Evolutionary conservation across 2,888 invertebrate species (phyloP), one percentile per base, ranked within the genome.

Genomic region (Lordiphosa fenestrarum): DNA sequence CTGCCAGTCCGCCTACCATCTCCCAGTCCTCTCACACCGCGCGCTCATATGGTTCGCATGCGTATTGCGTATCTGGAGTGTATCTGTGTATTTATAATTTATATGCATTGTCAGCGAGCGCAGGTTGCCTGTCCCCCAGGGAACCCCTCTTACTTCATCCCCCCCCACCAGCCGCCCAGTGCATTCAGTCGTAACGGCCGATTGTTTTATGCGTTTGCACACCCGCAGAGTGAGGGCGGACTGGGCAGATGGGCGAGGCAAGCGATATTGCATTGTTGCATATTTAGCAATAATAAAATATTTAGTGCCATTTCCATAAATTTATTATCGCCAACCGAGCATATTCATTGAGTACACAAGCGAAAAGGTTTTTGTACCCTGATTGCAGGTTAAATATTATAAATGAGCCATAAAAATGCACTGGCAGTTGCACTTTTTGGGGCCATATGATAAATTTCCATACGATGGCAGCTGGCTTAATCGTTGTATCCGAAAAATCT

Each of bases 211-310:
- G 65, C 73, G 67, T 53, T 57, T 56, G 56, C 71, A 59, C 66
- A 64, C 37, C 35, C 36, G 21, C 47, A 36, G 25, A 38, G 55
- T 5, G 15, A 19, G 3, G 19, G 19, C 3, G 19, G 19, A 3
- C 2, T 4, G 6, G 30, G 15, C n/a, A 15, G 30, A 13, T 37
- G 12, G 21, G 25, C 19, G 23, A 15, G 12, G 38, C 46, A 42
- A 25, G 50, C 53, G 36, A 62, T 62, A 63, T 64, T 63, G 74
- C 72, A 81, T 70, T 84, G 84, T 83, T 76, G 81, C 84, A 81
- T 84, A 80, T 82, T 84, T 80, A 81, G 82, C 78, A 73, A 77
- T 74, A 77, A 80, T 80, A 81, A 81, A 84, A 80, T 80, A 80
- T 80, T 80, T 80, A 81, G 84, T 84, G 69, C 56, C 66, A 81